Percentiles rank a stretch among this genome's conserved stretches.
These are phyloP conservation scores for Oophaga pumilio DNA, from an alignment of 2,113 vertebrate species.

Conservation along the genomic window DNA sequence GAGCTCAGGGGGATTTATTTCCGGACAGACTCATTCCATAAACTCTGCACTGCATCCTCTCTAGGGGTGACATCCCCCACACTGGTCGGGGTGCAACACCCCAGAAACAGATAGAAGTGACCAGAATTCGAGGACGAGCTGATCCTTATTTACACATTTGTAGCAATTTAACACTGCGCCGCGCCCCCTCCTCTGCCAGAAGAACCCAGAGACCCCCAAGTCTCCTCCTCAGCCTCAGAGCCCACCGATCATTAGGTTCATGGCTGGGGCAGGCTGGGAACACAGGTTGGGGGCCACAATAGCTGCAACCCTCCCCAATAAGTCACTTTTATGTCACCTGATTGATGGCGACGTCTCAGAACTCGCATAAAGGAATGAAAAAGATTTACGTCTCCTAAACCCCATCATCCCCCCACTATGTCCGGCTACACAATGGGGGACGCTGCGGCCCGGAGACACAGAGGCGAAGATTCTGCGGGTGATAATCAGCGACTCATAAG, in stretches of 20 bases:
- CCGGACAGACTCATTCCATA: too few relatives aligned
- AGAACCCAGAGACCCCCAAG: too few relatives aligned
- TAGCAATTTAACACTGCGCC: too few relatives aligned
- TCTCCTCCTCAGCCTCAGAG: too few relatives aligned
- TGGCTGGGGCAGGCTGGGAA: background rate
- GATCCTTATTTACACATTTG: too few relatives aligned
- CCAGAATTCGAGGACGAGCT: too few relatives aligned
- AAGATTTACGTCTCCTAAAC: slow-evolving; percentile 15
- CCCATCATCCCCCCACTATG: background rate
- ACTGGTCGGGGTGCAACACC: too few relatives aligned
- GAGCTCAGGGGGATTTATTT: too few relatives aligned
- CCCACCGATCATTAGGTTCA: background rate
- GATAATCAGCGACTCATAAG: background rate
- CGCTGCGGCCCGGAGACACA: background rate
- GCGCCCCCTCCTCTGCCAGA: too few relatives aligned
- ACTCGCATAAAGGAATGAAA: background rate
- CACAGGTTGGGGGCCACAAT: background rate
- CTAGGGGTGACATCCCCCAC: too few relatives aligned
- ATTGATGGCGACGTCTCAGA: background rate
- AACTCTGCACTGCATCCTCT: too few relatives aligned
- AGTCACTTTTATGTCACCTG: slow-evolving; percentile 5
- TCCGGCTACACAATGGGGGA: background rate
- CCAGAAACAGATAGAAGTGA: too few relatives aligned
- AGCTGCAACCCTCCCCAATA: background rate
- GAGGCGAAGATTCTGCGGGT: background rate